Evolutionary conservation across 2,113 vertebrate genomes (phyloP), one percentile per base, ranked within the genome.

Genomic region (Rana temporaria): DNA sequence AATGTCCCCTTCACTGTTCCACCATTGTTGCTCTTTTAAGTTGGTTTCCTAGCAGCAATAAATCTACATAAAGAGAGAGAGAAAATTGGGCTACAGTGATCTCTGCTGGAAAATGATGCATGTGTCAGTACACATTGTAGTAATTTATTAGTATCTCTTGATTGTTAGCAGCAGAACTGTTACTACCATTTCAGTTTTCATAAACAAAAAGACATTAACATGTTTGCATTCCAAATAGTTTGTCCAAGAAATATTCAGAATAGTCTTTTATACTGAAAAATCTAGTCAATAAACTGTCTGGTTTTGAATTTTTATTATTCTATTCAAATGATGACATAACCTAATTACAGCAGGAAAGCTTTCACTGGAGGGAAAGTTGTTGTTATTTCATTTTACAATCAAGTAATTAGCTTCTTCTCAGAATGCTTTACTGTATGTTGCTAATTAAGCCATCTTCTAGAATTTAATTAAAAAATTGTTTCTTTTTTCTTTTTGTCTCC

Each of bases 331-430:
- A 88, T 92, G 85, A 84, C 77, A 90, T 90, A 92, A 91, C 86
- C 87, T 90, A 91, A 94, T 92, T 92, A 92, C 77, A 89, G 84
- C 85, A 77, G 81, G 86, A 80, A 86, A 88, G 81, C 78, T 91
- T 90, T 90, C 88, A 91, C 84, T 88, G 76, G 86, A 89, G 88
- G 85, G 81, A 85, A 91, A 93, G 89, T 84, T 63, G 26, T 89
- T 91, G 88, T 89, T 92, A 89, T 89, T 91, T 88, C 81, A 89
- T 91, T 90, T 91, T 87, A 92, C 85, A 92, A 90, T 90, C 81
- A 90, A 92, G 87, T 91, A 92, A 93, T 93, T 92, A 92, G 86
- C 76, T 91, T 92, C 85, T 88, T 84, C 85, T 85, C 77, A 87
- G 84, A 85, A 88, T 88, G 42, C 86, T 90, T 89, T 88, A 86